Evolutionary conservation across 2,888 invertebrate species (phyloP).

Genomic region (Melanostoma scalare): DNA sequence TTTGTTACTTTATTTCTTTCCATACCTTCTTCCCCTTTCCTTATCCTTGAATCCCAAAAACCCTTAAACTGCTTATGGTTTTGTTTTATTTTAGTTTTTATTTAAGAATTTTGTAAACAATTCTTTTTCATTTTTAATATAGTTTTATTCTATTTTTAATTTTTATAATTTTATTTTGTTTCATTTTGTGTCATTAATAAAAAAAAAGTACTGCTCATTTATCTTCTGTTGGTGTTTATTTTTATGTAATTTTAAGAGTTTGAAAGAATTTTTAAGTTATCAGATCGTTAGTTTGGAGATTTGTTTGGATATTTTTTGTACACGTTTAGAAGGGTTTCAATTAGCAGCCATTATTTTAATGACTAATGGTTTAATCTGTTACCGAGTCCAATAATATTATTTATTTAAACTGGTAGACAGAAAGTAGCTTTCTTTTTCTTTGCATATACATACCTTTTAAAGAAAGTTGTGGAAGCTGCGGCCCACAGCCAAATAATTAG

Average conservation of each 20-base stretch:
- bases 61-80: constrained; percentile 23
- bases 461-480: too few species aligned
- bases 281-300: neutral
- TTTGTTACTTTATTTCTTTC: constrained; percentile 19
- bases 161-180: constrained; percentile 58
- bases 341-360: too few species aligned
- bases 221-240: constrained; percentile 8
- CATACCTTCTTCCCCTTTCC: neutral
- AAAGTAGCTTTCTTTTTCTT: too few species aligned
- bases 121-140: constrained; percentile 37
- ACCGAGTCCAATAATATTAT: too few species aligned
- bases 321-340: neutral
- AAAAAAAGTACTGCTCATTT: constrained; percentile 67
- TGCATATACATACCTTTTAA: too few species aligned
- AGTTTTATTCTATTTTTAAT: constrained; percentile 42
- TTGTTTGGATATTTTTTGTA: neutral
- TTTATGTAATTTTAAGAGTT: constrained; percentile 1
- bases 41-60: neutral
- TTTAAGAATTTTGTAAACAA: constrained; percentile 26
- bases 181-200: constrained; percentile 69
- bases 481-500: too few species aligned
- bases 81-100: constrained; percentile 15
- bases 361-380: too few species aligned
- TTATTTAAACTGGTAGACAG: too few species aligned
- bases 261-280: too few species aligned